These are phyloP conservation scores for Gryllus longicercus DNA, from an alignment of 2,888 invertebrate genomes.

Conservation along the genomic window DNA sequence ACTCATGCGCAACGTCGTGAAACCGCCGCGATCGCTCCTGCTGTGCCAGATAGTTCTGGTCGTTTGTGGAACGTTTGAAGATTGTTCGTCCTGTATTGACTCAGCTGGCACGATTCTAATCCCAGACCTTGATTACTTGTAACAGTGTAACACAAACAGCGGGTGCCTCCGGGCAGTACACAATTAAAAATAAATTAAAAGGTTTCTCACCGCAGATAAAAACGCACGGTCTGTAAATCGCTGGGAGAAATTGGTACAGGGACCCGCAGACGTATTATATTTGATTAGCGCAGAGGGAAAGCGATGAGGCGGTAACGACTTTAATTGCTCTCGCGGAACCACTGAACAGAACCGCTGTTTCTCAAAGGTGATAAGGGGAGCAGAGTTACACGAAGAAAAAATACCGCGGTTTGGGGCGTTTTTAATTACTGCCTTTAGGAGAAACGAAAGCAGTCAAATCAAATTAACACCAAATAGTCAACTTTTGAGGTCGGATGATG, in stretches of 20 bases:
- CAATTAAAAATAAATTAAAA: constrained; percentile 1
- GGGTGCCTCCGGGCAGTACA: background rate
- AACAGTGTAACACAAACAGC: background rate
- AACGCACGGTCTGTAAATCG: background rate
- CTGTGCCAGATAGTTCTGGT: too few species aligned
- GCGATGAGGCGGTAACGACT: constrained; percentile 2
- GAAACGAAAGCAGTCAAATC: too few species aligned
- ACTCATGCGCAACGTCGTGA: too few species aligned
- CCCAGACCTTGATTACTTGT: background rate
- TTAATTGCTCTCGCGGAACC: background rate
- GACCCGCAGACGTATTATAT: background rate
- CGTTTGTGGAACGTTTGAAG: too few species aligned
- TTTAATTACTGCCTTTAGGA: too few species aligned
- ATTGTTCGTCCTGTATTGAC: background rate
- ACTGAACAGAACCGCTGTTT: background rate
- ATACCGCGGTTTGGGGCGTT: too few species aligned
- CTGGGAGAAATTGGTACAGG: background rate
- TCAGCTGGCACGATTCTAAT: background rate
- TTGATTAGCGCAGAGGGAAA: constrained; percentile 4
- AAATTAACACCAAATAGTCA: too few species aligned
- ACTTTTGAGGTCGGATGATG: too few species aligned
- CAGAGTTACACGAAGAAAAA: too few species aligned
- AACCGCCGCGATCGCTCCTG: too few species aligned
- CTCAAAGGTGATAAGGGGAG: background rate
- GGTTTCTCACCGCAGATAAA: background rate